Conservation (phyloP, 2,888 invertebrate genomes). For the Drymonia ruficornis region DNA sequence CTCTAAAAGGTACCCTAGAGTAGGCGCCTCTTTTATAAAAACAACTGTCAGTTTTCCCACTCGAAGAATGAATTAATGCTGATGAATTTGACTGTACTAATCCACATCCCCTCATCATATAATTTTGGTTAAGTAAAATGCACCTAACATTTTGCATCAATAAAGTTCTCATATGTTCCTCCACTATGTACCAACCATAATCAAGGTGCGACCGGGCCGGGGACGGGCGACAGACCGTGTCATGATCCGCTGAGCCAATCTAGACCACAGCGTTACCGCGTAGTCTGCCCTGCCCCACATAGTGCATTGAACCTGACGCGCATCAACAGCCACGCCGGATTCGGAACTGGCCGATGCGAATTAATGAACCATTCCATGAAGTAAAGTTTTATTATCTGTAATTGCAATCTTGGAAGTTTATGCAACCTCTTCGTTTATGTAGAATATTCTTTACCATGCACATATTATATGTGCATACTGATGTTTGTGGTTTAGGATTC, state of each 20-base stretch:
- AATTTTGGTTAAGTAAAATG: too few relatives aligned
- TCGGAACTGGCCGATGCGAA: conserved; percentile 27
- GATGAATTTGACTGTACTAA: too few relatives aligned
- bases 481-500: neutral
- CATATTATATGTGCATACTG: neutral
- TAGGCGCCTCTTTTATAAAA: too few relatives aligned
- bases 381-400: neutral
- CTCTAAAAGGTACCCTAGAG: too few relatives aligned
- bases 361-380: conserved; percentile 7
- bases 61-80: too few relatives aligned
- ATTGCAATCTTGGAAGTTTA: neutral
- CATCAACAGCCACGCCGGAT: conserved; percentile 33
- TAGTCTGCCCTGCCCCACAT: conserved; percentile 34
- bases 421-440: too few relatives aligned
- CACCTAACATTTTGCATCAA: neutral
- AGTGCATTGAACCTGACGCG: conserved; percentile 48
- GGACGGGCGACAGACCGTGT: conserved; percentile 65
- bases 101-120: too few relatives aligned
- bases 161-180: neutral
- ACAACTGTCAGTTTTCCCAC: too few relatives aligned
- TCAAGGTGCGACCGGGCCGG: conserved; percentile 35
- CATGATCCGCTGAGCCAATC: conserved; percentile 56
- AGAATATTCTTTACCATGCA: too few relatives aligned
- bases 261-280: conserved; percentile 49
- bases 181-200: conserved; percentile 12